Conservation (phyloP, 2,797 vertebrate species). For the Philypnodon macrostomus region DNA sequence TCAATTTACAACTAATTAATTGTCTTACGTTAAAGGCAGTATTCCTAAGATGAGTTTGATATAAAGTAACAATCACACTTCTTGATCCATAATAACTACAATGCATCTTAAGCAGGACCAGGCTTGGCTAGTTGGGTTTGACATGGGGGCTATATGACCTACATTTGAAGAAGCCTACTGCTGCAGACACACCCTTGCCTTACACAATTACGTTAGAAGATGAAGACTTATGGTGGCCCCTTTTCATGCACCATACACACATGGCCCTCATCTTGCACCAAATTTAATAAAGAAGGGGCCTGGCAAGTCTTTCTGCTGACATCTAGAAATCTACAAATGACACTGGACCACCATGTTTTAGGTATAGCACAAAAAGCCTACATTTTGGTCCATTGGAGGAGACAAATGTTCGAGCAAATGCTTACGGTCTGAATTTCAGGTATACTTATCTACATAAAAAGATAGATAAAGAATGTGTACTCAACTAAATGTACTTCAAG, state of each 20-base stretch:
- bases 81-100: not conserved
- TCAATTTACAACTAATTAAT: no score
- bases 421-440: no score
- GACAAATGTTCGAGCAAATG: not conserved
- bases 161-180: not conserved
- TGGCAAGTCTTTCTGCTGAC: constrained; percentile 7
- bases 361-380: not conserved
- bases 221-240: constrained; percentile 1
- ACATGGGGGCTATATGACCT: constrained; percentile 1
- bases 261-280: constrained; percentile 5
- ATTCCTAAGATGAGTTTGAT: no score
- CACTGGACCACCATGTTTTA: constrained; percentile 3
- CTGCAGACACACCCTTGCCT: constrained; percentile 3
- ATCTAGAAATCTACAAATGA: not conserved
- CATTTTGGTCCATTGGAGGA: not conserved
- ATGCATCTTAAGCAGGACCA: not conserved
- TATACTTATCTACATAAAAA: no score
- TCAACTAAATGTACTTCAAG: no score
- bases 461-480: no score
- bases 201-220: constrained; percentile 11
- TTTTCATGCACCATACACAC: not conserved
- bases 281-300: not conserved
- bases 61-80: no score
- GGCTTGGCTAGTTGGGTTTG: not conserved
- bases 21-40: no score